Evolutionary conservation across 1,140 invertebrate genomes (phyloP).

Genomic region (Eurosta solidaginis): DNA sequence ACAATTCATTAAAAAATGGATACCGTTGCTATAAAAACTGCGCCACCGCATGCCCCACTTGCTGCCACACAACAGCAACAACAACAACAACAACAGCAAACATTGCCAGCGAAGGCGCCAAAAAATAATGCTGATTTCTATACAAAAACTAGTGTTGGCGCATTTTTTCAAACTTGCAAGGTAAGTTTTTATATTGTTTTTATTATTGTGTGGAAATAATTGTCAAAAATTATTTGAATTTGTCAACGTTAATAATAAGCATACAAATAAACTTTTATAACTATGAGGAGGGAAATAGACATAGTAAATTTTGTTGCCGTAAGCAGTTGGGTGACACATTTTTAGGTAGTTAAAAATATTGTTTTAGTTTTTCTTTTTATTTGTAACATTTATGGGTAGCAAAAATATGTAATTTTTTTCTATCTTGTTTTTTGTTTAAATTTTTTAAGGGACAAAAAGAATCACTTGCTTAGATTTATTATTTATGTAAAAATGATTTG

Average conservation of each 20-base stretch:
- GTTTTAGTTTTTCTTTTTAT: no score
- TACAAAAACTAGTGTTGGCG: slow-evolving; percentile 52
- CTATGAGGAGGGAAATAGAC: no score
- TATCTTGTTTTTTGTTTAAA: no score
- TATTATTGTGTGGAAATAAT: neutral
- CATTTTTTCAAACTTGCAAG: slow-evolving; percentile 60
- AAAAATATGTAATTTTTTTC: no score
- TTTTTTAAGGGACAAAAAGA: no score
- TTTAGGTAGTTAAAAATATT: neutral
- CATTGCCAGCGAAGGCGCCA: slow-evolving; percentile 30
- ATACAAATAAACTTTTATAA: no score
- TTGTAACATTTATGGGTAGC: no score
- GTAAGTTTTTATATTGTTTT: slow-evolving; percentile 40
- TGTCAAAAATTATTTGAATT: neutral
- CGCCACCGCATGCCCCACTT: slow-evolving; percentile 53
- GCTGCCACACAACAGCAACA: slow-evolving; percentile 39
- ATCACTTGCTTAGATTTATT: no score
- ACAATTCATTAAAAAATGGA: slow-evolving; percentile 42
- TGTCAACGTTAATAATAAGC: no score
- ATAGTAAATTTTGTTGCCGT: neutral
- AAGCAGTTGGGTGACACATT: neutral
- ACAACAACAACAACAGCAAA: slow-evolving; percentile 38
- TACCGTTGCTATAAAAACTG: slow-evolving; percentile 55
- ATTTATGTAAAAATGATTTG: no score
- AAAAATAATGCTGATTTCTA: slow-evolving; percentile 30